Conservation (phyloP, 2,888 invertebrate species). For the Drosophila cognata region DNA sequence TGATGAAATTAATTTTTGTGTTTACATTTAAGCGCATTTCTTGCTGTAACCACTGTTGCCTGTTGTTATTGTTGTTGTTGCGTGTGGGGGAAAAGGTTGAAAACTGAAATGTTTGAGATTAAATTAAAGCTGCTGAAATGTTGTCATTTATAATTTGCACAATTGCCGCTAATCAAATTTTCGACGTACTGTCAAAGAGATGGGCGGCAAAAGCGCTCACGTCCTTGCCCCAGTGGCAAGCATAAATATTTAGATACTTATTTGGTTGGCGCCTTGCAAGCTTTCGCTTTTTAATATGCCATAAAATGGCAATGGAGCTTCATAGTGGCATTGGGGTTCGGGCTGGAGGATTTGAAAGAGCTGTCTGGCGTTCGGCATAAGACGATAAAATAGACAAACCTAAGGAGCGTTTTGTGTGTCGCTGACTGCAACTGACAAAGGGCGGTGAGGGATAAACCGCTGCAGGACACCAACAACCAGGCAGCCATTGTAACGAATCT, state of each 20-base stretch:
- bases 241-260: conserved; percentile 41
- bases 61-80: not conserved
- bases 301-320: conserved; percentile 61
- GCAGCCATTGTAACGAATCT: conserved; percentile 76
- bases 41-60: conserved; percentile 7
- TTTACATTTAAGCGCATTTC: conserved; percentile 65
- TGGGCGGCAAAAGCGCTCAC: not conserved
- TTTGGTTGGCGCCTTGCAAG: conserved; percentile 38
- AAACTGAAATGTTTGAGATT: conserved; percentile 68
- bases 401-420: conserved; percentile 41
- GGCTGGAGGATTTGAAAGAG: not conserved
- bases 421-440: conserved; percentile 15
- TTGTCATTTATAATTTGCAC: conserved; percentile 78
- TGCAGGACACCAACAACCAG: conserved; percentile 25
- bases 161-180: conserved; percentile 80
- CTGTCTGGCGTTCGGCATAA: conserved; percentile 48
- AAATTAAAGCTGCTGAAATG: conserved; percentile 79
- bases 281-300: conserved; percentile 66
- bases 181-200: conserved; percentile 22
- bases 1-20: conserved; percentile 79
- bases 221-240: conserved; percentile 7
- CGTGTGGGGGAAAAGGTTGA: conserved; percentile 56
- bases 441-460: conserved; percentile 9
- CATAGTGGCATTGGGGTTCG: not conserved
- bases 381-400: conserved; percentile 67